Evolutionary conservation across 2,888 invertebrate species (phyloP).

Genomic region (Nasonovia ribisnigri): DNA sequence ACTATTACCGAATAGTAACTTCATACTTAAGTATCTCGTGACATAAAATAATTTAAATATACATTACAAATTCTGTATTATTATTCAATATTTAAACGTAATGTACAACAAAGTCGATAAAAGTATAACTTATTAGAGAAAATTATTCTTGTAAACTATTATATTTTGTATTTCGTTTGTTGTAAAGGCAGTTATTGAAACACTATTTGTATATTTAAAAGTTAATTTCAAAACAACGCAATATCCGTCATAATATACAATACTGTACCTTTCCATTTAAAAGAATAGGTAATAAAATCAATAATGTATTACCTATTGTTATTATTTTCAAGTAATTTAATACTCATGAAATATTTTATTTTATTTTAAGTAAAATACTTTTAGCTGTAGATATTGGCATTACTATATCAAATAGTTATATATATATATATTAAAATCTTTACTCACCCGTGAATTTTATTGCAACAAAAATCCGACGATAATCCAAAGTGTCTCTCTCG

Average conservation of each 20-base stretch:
- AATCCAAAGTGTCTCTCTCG: neutral
- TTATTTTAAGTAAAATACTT: neutral
- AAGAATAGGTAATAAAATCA: neutral
- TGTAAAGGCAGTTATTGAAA: neutral
- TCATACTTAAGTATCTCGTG: constrained; percentile 8
- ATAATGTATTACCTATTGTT: neutral
- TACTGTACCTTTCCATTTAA: neutral
- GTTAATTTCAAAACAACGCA: neutral
- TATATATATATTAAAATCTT: neutral
- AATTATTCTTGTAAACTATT: neutral
- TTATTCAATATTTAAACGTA: constrained; percentile 14
- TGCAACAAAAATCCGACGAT: neutral
- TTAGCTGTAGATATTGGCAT: neutral
- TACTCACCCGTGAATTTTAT: neutral
- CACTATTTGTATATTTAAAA: neutral
- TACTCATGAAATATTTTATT: neutral
- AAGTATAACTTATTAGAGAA: neutral
- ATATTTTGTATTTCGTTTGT: neutral
- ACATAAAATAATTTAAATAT: constrained; percentile 22
- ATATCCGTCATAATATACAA: neutral
- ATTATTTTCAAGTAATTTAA: neutral
- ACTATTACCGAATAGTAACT: neutral
- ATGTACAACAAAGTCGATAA: neutral
- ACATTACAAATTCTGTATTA: neutral
- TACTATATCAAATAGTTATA: neutral